These are phyloP conservation scores for Melanaphis sacchari DNA, from an alignment of 1,140 invertebrate species.

Conservation along the genomic window DNA sequence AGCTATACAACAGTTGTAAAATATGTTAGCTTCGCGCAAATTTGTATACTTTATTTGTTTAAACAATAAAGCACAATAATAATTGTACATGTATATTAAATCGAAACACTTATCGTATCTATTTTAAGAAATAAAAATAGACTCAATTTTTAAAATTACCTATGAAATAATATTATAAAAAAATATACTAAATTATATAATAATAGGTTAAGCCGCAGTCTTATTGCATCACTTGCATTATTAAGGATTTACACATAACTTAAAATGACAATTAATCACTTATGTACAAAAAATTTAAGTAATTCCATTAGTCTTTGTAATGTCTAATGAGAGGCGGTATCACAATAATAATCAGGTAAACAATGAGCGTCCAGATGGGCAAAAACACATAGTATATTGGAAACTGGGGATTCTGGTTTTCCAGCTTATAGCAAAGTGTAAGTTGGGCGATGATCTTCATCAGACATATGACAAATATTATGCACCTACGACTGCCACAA, in stretches of 20 bases:
- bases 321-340: constrained; percentile 22
- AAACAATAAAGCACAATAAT: neutral
- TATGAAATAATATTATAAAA: neutral
- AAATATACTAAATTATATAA: neutral
- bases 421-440: constrained; percentile 32
- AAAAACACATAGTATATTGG: constrained; percentile 46
- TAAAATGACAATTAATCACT: neutral
- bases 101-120: neutral
- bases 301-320: constrained; percentile 35
- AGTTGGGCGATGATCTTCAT: constrained; percentile 48
- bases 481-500: constrained; percentile 35
- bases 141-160: neutral
- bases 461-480: constrained; percentile 44
- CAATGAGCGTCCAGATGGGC: constrained; percentile 43
- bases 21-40: neutral
- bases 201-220: neutral
- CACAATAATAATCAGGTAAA: constrained; percentile 36
- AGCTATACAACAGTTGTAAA: neutral
- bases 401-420: constrained; percentile 19
- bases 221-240: neutral
- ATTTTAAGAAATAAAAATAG: neutral
- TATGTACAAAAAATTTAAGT: constrained; percentile 1
- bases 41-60: neutral
- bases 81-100: neutral
- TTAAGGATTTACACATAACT: neutral